Conservation (phyloP, 2,113 vertebrate genomes). For the Fregata magnificens region DNA sequence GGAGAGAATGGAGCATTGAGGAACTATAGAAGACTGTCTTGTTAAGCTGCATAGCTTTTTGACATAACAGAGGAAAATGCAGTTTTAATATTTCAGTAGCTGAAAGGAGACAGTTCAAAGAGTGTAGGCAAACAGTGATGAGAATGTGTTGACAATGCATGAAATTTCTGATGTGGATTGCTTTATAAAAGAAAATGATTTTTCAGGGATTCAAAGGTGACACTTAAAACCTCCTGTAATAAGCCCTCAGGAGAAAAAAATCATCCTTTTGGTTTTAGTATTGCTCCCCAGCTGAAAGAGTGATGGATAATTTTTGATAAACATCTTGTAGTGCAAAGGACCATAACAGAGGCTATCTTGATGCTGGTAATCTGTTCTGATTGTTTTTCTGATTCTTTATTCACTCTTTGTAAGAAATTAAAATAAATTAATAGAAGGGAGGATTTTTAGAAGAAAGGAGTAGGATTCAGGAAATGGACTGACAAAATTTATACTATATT, state of each 20-base stretch:
- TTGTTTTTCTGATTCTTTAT: neutral
- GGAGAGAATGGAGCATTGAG: neutral
- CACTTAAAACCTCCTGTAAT: neutral
- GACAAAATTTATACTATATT: neutral
- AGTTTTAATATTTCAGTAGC: conserved; percentile 33
- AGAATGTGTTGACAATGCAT: conserved; percentile 41
- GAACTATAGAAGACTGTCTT: neutral
- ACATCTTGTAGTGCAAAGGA: neutral
- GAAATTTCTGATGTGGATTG: conserved; percentile 29
- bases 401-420: neutral
- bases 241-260: neutral
- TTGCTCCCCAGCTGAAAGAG: neutral
- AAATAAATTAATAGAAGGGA: neutral
- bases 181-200: conserved; percentile 2
- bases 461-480: neutral
- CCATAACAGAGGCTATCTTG: neutral
- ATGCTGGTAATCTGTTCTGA: neutral
- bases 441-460: neutral
- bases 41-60: neutral
- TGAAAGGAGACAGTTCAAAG: conserved; percentile 33
- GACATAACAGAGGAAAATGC: neutral
- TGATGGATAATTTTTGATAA: neutral
- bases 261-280: neutral
- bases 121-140: conserved; percentile 13
- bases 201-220: neutral